Evolutionary conservation across 2,113 vertebrate species (phyloP), one percentile per base, ranked within the genome.

Genomic region (Zosterops lateralis): DNA sequence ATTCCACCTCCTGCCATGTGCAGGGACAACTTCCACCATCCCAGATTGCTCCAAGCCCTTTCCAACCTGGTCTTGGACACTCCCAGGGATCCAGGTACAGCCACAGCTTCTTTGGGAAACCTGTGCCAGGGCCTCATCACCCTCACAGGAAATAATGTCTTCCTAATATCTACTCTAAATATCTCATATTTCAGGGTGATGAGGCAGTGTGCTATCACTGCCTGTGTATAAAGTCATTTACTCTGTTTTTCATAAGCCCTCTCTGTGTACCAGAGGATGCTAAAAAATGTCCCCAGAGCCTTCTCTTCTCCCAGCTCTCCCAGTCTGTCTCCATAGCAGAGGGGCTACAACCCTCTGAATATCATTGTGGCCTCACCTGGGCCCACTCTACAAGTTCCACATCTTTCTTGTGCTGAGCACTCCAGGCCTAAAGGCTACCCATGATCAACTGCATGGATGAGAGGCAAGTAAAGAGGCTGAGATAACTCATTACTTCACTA

Each of bases 21-120:
- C 40, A 54, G 5, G 31, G 10, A 21, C 24, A n/a, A 2, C 2
- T 40, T 54, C 6, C 40, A 26, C 17, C 15, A 1, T 0, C 2
- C 40, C 19, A n/a, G 9, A 0, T 3, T 82, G n/a, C n/a, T 82
- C 5, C 18, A 38, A 47, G 3, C 2, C 15, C 10, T 0, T 0
- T 54, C 11, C 40, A 61, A 0, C 14, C n/a, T 31, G n/a, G 11
- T 3, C 11, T 19, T 34, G 29, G 26, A 9, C 34, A 18, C 4
- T 34, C 0, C 16, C 29, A 42, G 29, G 45, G 14, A 31, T 18
- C 18, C 22, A 28, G 6, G 4, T 6, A 3, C 20, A 82, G 11
- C 17, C 47, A n/a, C 44, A 47, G 17, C 7, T 40, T 0, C 17
- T 34, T 38, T 67, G 54, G 20, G 4, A 1, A 74, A 0, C 14